Percentiles rank a stretch among this genome's conserved stretches.
These are phyloP conservation scores for Chrysolina americana DNA, from an alignment of 2,888 invertebrate species.

Conservation along the genomic window DNA sequence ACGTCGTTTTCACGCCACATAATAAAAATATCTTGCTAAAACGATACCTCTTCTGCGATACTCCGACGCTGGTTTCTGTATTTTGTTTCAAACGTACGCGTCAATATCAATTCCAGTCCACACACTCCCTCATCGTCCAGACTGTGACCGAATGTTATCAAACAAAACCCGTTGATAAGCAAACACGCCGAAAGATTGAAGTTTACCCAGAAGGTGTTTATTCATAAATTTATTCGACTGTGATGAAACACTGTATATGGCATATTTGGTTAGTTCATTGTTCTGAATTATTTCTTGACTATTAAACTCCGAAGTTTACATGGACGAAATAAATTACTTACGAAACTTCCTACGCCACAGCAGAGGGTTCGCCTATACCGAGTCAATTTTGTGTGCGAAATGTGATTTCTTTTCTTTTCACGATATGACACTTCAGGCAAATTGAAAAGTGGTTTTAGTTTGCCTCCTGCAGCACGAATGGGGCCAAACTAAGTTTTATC, in stretches of 20 bases:
- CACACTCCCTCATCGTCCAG: not conserved
- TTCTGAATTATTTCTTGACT: conserved; percentile 20
- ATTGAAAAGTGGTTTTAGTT: conserved; percentile 13
- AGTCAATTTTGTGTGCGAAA: conserved; percentile 19
- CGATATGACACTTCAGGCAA: conserved; percentile 3
- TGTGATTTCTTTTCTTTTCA: conserved; percentile 18
- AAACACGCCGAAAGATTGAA: conserved; percentile 20
- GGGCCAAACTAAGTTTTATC: not conserved
- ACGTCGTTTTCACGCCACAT: too few species aligned
- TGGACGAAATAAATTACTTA: conserved; percentile 19
- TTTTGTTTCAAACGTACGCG: not conserved
- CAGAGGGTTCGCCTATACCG: conserved; percentile 11
- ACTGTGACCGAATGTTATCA: conserved; percentile 20
- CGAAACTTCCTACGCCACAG: conserved; percentile 16
- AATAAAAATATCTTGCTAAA: too few species aligned
- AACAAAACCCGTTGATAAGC: conserved; percentile 16
- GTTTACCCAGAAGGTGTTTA: conserved; percentile 18
- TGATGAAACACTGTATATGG: conserved; percentile 10
- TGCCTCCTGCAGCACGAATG: not conserved
- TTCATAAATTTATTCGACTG: conserved; percentile 13
- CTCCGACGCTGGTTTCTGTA: not conserved
- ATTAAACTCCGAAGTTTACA: conserved; percentile 21
- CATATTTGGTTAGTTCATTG: conserved; percentile 23
- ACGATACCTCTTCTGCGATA: too few species aligned
- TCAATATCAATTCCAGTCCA: conserved; percentile 9